phyloP scores from a whole-genome alignment of 2,113 vertebrate genomes.

The Lampris megalopsis region DNA sequence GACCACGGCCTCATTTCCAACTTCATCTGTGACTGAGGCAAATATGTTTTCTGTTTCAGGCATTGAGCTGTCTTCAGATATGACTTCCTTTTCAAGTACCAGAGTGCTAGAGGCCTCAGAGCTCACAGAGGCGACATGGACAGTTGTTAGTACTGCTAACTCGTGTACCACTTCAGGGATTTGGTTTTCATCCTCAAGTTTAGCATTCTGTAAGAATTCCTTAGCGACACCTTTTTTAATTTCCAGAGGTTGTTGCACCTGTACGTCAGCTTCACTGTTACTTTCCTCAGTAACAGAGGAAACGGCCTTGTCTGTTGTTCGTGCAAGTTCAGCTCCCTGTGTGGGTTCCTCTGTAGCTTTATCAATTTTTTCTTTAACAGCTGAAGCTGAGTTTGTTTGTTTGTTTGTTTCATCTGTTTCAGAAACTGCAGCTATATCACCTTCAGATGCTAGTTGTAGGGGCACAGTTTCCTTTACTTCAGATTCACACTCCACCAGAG shows the following conservation, averaged over 20 bases:
- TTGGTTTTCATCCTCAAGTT: constrained; percentile 31
- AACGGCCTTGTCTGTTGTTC: constrained; percentile 15
- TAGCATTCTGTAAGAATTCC: constrained; percentile 5
- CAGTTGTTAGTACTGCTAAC: constrained; percentile 35
- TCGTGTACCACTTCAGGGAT: constrained; percentile 44
- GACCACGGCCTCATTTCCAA: no score
- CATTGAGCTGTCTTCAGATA: constrained; percentile 25
- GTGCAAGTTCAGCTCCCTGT: not conserved
- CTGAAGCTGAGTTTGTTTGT: constrained; percentile 18
- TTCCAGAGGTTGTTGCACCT: constrained; percentile 29
- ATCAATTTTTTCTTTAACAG: constrained; percentile 3
- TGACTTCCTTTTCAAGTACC: constrained; percentile 31
- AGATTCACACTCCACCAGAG: constrained; percentile 2
- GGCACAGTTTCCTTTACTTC: constrained; percentile 9
- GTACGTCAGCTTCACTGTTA: constrained; percentile 4
- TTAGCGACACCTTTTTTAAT: constrained; percentile 17
- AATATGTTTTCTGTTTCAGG: constrained; percentile 16
- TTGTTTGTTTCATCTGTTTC: not conserved
- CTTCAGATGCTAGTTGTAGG: constrained; percentile 17
- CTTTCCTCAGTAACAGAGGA: constrained; percentile 7
- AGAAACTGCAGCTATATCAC: constrained; percentile 10
- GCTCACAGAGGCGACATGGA: constrained; percentile 33
- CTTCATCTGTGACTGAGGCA: not conserved
- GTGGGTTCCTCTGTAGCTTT: constrained; percentile 10
- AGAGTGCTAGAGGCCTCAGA: constrained; percentile 21